Base-by-base conservation (phyloP, 2,113 vertebrate genomes). In the Esox niger region DNA sequence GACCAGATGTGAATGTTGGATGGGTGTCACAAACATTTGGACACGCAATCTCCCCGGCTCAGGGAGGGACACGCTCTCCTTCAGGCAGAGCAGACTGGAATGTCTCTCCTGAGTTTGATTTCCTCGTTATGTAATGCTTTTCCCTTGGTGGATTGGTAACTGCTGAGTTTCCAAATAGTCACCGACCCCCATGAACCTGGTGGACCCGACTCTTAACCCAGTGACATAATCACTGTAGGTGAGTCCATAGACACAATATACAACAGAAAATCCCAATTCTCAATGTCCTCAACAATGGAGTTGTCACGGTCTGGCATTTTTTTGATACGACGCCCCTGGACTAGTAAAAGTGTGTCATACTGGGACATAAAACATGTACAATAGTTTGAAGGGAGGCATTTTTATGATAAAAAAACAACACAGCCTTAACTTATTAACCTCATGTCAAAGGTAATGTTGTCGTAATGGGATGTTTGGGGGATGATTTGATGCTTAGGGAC, bases 161-260 rank as follows among this genome's bases (percentile, higher is more conserved):
- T 64, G 23, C 58, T 70, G 66, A 72, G 71, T 77, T 80, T 80
- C 54, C 59, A 23, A 27, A 80, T 74, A 66, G 46, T 52, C 32
- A 21, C 17, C 64, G 47, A 49, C 43, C 76, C 72, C 64, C 71
- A 70, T 74, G 58, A 27, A 30, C 15, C 46, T 62, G 11, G 29
- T 20, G 7, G 27, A 59, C 56, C 56, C 29, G 61, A 67, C 76
- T 63, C 56, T 54, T 58, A 61, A 73, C 61, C 69, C 13, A 6
- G 29, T 66, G 68, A 26, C 25, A 35, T 10, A 52, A 38, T 77
- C 27, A 65, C 33, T 55, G 4, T 31, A 17, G 29, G 65, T 2
- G 26, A 20, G 6, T 27, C 0, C 55, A 64, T 70, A 59, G 52
- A 2, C 9, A 62, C 25, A 23, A 21, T 11, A 61, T 6, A 17